A percentile compares a stretch with the other conserved stretches of the same genome.
Conservation (phyloP, 2,888 invertebrate genomes). For the Drosophila picticornis region DNA sequence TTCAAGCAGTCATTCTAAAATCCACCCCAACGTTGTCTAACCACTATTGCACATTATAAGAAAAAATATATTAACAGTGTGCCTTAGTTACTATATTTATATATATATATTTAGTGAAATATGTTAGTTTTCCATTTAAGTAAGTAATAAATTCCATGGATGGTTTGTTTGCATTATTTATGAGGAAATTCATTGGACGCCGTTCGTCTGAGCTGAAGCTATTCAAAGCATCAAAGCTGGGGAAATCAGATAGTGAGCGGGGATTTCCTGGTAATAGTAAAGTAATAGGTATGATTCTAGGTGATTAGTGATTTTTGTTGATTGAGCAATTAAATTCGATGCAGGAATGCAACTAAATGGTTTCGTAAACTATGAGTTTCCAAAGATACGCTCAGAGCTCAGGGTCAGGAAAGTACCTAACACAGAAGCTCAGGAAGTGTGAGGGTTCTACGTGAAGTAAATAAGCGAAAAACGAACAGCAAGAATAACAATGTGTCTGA, state of each 20-base stretch:
- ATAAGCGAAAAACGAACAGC: slow-evolving; percentile 20
- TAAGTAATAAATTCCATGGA: background rate
- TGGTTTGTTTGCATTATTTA: background rate
- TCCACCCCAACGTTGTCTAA: background rate
- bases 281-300: slow-evolving; percentile 17
- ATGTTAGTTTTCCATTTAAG: background rate
- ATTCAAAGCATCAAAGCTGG: background rate
- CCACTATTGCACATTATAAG: background rate
- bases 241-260: slow-evolving; percentile 33
- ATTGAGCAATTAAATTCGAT: slow-evolving; percentile 40
- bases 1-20: background rate
- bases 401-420: slow-evolving; percentile 48
- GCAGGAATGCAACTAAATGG: slow-evolving; percentile 44
- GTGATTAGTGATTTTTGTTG: slow-evolving; percentile 34
- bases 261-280: slow-evolving; percentile 39
- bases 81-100: background rate
- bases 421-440: slow-evolving; percentile 55
- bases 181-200: slow-evolving; percentile 28
- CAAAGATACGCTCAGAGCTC: slow-evolving; percentile 20
- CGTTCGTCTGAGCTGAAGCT: slow-evolving; percentile 19
- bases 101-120: background rate
- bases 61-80: background rate
- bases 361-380: slow-evolving; percentile 25
- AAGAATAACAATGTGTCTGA: slow-evolving; percentile 15
- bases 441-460: slow-evolving; percentile 28